A percentile compares a stretch with the other conserved stretches of the same genome.
These are phyloP conservation scores for Triops cancriformis DNA, from an alignment of 1,140 invertebrate species.

Conservation along the genomic window DNA sequence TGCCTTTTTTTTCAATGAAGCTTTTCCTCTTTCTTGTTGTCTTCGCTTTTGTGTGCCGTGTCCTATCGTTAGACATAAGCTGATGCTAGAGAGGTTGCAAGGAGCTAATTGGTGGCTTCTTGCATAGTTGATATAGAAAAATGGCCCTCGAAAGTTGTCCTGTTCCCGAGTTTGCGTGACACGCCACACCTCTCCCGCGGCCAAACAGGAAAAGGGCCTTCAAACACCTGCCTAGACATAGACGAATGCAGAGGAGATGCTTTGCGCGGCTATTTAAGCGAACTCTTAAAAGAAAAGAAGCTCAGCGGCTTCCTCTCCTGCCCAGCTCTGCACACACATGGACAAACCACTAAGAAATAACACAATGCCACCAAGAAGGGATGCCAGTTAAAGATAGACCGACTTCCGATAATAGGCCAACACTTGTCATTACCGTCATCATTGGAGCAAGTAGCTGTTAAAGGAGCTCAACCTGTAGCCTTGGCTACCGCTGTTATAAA, in stretches of 20 bases:
- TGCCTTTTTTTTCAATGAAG: slow-evolving; percentile 1
- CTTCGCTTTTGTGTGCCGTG: neutral
- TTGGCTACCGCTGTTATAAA: too few species aligned
- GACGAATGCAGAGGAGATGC: slow-evolving; percentile 8
- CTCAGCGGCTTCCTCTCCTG: neutral
- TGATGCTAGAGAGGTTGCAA: neutral
- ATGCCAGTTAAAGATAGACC: neutral
- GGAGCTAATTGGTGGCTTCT: slow-evolving; percentile 9
- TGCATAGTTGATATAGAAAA: slow-evolving; percentile 14
- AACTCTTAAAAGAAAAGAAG: neutral
- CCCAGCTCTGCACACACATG: neutral
- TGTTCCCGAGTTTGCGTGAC: slow-evolving; percentile 4
- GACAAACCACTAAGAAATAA: slow-evolving; percentile 1
- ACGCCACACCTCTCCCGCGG: slow-evolving; percentile 7
- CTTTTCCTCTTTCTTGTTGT: neutral
- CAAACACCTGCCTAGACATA: slow-evolving; percentile 9
- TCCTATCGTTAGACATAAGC: slow-evolving; percentile 13
- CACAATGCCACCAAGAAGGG: slow-evolving; percentile 6
- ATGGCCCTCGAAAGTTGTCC: slow-evolving; percentile 8
- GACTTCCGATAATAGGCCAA: neutral
- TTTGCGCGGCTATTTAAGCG: neutral
- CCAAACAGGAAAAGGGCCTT: slow-evolving; percentile 12
- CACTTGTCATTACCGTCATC: neutral
- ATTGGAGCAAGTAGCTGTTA: neutral
- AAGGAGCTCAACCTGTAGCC: too few species aligned